Base-by-base conservation (phyloP, 2,113 vertebrate genomes). In the Amazona guildingii region DNA sequence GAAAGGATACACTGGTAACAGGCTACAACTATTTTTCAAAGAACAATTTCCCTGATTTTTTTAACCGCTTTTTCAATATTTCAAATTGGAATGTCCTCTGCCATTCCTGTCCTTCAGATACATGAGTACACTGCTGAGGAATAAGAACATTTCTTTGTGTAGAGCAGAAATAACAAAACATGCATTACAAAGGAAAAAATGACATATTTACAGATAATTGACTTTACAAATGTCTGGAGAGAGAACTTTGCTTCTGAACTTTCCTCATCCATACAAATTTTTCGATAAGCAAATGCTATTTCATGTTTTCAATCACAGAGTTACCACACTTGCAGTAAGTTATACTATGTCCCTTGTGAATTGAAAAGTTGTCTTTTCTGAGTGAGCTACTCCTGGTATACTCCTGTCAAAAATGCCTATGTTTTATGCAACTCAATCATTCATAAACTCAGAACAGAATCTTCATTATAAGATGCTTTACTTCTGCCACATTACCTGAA, bases 301-400 rank as follows among this genome's bases (percentile, higher is more conserved):
- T 87, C 5, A 2, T 43, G 27, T 48, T 92, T 92, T 52, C 52
- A 20, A 0, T 57, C 35, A 52, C 0, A 0, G 74, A 64, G 23
- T 48, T 61, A 61, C 11, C 0, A 1, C 39, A 33, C 66, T 73
- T 89, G 78, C 82, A 48, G 7, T n/a, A 41, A 67, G n/a, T 69
- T 76, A 35, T 33, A 9, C 37, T 21, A n/a, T 49, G 11, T 21
- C 86, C 25, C 24, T 9, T 54, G 44, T 37, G 69, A 70, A 31
- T 44, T 6, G 23, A 43, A 55, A 81, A n/a, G 44, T 13, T 27
- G 49, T 15, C 76, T 87, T 68, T 73, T 63, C 44, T 66, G 23
- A 20, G 31, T 5, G 48, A 89, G 66, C 66, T 91, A 6, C 33
- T 95, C 57, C 81, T 7, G 27, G 21, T 6, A 18, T 64, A 52